Evolutionary conservation across 2,888 invertebrate species (phyloP).

Genomic region (Dione juno): DNA sequence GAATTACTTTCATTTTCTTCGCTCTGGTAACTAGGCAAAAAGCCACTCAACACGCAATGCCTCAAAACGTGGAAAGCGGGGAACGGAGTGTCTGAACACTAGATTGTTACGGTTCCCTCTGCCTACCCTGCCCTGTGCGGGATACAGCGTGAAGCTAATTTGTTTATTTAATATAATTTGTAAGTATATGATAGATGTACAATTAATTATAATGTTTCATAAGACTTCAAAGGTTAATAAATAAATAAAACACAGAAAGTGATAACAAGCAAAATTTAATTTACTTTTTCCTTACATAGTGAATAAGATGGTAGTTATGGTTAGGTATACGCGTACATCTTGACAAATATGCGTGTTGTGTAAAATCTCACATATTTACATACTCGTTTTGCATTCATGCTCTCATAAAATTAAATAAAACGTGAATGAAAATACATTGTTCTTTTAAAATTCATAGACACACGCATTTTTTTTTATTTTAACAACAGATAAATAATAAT

Average conservation of each 20-base stretch:
- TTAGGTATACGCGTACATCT: slow-evolving; percentile 68
- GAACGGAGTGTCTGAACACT: no score
- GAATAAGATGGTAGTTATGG: slow-evolving; percentile 65
- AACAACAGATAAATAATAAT: slow-evolving; percentile 15
- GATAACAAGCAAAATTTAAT: slow-evolving; percentile 76
- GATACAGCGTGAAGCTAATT: no score
- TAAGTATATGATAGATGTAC: no score
- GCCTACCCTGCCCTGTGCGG: no score
- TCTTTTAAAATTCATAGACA: neutral
- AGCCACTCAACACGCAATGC: no score
- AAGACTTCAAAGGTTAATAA: no score
- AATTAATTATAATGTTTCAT: no score
- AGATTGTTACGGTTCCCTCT: no score
- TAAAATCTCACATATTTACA: slow-evolving; percentile 66
- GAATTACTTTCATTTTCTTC: no score
- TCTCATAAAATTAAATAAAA: neutral
- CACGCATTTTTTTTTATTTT: neutral
- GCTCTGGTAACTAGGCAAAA: no score
- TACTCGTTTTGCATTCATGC: slow-evolving; percentile 2
- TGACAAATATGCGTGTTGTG: slow-evolving; percentile 62
- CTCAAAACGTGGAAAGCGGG: no score
- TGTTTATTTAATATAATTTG: no score
- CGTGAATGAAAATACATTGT: neutral
- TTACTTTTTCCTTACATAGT: slow-evolving; percentile 65
- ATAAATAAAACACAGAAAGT: slow-evolving; percentile 44